These are phyloP conservation scores for Leptoclinus maculatus DNA, from an alignment of 2,797 vertebrate genomes.

Conservation along the genomic window DNA sequence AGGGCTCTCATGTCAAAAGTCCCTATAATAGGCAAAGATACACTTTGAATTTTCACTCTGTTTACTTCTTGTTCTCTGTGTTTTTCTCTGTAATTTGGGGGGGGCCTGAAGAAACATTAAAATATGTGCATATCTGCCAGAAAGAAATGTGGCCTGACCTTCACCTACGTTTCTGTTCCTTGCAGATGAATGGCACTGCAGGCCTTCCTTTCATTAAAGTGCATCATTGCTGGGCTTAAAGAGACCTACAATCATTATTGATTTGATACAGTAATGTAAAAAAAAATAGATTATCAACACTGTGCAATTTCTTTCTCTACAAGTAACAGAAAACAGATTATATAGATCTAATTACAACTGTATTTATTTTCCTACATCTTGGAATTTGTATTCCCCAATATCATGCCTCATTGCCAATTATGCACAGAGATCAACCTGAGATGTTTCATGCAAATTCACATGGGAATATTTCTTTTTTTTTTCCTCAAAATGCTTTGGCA, in stretches of 20 bases:
- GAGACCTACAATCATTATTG: conserved; percentile 6
- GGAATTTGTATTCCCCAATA: background rate
- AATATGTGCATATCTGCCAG: conserved; percentile 12
- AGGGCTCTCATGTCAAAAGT: conserved; percentile 65
- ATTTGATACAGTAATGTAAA: conserved; percentile 1
- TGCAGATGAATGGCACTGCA: conserved; percentile 8
- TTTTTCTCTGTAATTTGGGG: conserved; percentile 30
- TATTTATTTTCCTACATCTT: conserved; percentile 11
- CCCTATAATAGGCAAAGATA: conserved; percentile 55
- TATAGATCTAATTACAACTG: conserved; percentile 7
- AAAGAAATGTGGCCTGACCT: conserved; percentile 4
- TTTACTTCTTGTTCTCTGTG: conserved; percentile 44
- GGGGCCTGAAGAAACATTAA: conserved; percentile 13
- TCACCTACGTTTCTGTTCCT: conserved; percentile 12
- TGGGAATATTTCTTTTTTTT: conserved; percentile 6
- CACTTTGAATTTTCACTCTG: conserved; percentile 40
- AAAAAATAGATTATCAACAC: background rate
- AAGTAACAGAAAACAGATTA: conserved; percentile 6
- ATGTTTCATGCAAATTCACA: conserved; percentile 18
- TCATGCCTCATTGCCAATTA: conserved; percentile 7
- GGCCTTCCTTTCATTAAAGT: conserved; percentile 2
- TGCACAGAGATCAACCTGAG: background rate
- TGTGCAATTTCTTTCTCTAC: conserved; percentile 4
- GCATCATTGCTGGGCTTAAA: background rate
- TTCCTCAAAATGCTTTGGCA: conserved; percentile 5